Evolutionary conservation across 2,888 invertebrate genomes (phyloP).

Genomic region (Himalopsyche tibetana): DNA sequence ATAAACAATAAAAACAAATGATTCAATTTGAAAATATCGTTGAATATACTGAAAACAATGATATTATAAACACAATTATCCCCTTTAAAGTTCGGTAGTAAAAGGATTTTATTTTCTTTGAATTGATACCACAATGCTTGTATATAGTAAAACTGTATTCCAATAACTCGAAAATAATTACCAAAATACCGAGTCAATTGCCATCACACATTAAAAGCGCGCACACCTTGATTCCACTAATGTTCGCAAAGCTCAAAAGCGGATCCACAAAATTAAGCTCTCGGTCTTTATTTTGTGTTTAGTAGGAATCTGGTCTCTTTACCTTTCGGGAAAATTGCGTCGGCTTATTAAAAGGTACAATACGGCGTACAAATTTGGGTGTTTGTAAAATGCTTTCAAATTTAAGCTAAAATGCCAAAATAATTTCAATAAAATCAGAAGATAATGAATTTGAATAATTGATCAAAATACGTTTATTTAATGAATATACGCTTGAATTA

Average conservation of each 20-base stretch:
- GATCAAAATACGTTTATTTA: too few species aligned
- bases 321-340: neutral
- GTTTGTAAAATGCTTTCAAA: too few species aligned
- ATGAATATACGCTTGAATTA: too few species aligned
- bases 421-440: too few species aligned
- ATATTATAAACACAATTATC: neutral
- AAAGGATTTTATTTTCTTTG: neutral
- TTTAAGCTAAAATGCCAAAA: too few species aligned
- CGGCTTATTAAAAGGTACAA: too few species aligned
- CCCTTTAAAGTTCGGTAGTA: neutral
- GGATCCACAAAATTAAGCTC: slow-evolving; percentile 8
- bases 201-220: slow-evolving; percentile 22
- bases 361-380: too few species aligned
- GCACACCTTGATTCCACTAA: slow-evolving; percentile 6
- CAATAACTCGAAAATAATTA: neutral
- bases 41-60: too few species aligned
- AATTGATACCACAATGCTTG: neutral
- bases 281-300: neutral
- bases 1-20: too few species aligned
- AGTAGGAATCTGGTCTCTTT: neutral
- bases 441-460: too few species aligned
- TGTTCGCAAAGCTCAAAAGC: neutral
- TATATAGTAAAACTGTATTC: neutral
- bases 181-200: neutral
- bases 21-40: too few species aligned